Base-by-base conservation (phyloP, 2,888 invertebrate genomes). In the Noctua janthina region DNA sequence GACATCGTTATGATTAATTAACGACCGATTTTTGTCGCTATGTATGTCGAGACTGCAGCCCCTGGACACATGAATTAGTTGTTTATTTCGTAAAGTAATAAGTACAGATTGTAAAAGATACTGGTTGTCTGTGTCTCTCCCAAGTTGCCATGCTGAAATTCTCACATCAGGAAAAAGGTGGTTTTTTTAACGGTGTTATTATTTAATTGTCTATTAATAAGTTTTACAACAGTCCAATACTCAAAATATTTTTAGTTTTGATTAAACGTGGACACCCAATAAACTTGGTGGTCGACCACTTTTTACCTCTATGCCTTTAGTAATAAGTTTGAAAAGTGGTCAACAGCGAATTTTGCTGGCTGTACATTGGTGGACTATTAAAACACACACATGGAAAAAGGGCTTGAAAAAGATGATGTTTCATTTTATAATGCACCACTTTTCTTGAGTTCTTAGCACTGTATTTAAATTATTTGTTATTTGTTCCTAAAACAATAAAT, bases 61-160 rank as follows among this genome's bases (percentile, higher is more conserved):
- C 29, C 29, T 29, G 79, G 69, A 83, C 68, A 81, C 76, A 82
- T 79, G 70, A 82, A 85, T 74, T 82, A 82, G 67, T 82, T 23
- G 66, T 79, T 81, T 83, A 81, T 81, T 86, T 62, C 43, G 64
- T 74, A 76, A 82, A 81, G 74, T 82, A 90, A 83, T 86, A 79
- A 85, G 76, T 86, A 79, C 79, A 88, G 76, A 78, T 74, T 70
- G 62, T 83, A 67, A 70, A 56, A 69, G 4, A 70, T 62, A 76
- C 29, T 49, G 51, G 74, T 85, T 73, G 78, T 49, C 64, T 74
- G 49, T 54, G 54, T 54, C 49, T 59, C 51, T 69, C 49, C 78
- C 79, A 77, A 87, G 79, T 78, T 49, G 23, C 39, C 67, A 17
- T 78, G 29, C n/a, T 84, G 46, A 71, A 68, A 72, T 64, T 0